Evolutionary conservation across 37 sponge, comb jelly and placozoan species (phyloP).

Genomic region (Theonella swinhoei): DNA sequence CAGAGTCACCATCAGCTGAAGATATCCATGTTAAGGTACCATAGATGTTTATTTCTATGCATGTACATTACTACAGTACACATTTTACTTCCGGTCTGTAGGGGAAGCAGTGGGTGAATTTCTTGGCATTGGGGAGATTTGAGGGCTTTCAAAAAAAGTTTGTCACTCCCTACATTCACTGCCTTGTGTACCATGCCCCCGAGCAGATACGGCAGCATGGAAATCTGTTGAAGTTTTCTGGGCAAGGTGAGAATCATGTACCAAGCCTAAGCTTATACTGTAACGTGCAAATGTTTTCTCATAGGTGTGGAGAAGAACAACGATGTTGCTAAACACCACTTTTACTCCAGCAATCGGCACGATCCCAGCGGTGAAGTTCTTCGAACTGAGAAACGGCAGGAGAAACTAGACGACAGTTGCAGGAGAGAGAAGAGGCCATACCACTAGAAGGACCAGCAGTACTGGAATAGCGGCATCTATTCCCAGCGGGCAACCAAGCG

Average conservation of each 20-base stretch:
- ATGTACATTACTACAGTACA: no score
- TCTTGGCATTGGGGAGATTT: not conserved
- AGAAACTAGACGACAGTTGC: not conserved
- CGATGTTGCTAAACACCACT: slow-evolving; percentile 6
- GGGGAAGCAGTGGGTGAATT: slow-evolving; percentile 8
- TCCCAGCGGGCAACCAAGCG: no score
- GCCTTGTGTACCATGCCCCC: slow-evolving; percentile 23
- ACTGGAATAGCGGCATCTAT: no score
- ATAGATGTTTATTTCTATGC: not conserved
- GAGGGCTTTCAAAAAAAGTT: no score
- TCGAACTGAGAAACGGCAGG: not conserved
- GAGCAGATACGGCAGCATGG: not conserved
- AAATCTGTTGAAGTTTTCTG: slow-evolving; percentile 1
- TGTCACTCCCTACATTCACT: no score
- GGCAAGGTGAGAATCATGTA: slow-evolving; percentile 31
- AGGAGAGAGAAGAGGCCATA: slow-evolving; percentile 5
- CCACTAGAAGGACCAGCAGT: not conserved
- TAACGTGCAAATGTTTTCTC: not conserved
- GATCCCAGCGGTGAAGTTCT: slow-evolving; percentile 11
- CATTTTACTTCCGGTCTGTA: not conserved
- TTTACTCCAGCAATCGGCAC: slow-evolving; percentile 10
- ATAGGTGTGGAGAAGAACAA: slow-evolving; percentile 38
- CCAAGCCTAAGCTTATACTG: no score
- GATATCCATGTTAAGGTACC: not conserved
- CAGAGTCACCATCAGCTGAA: no score